Evolutionary conservation across 2,888 invertebrate genomes (phyloP), one percentile per base, ranked within the genome.

Genomic region (Campoplex nolae): DNA sequence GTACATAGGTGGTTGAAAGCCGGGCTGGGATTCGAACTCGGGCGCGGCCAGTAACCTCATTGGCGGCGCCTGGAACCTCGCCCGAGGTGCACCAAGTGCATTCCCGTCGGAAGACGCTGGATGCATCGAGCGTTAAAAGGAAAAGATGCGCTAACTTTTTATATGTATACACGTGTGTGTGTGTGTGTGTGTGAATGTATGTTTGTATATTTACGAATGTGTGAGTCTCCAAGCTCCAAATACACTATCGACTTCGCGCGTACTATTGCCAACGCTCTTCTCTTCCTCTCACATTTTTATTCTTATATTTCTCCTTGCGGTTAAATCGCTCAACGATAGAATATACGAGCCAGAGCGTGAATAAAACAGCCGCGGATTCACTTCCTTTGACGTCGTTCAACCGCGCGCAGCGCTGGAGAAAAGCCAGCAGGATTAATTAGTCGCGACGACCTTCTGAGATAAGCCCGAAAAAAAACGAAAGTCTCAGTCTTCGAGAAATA

Each of bases 31-130:
- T 88, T 88, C 89, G 88, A 89, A 86, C 88, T 88, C 89, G 86
- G 85, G 88, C 77, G 87, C 88, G 90, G 90, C 88, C 90, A 90
- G 83, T 89, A 88, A 90, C 90, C 89, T 88, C 89, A 88, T 88
- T 89, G 90, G 90, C 89, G 90, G 90, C 88, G 88, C 88, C 89
- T 88, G 88, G 84, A 89, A 88, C 89, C 88, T 89, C 88, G 88
- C 89, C 88, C 88, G 84, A 88, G 88, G 77, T 88, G 80, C 83
- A 84, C 89, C 89, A 89, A 85, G 89, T 89, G 88, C 88, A 89
- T 88, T 86, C 88, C 84, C 88, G 82, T 88, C 84, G 79, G 87
- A 35, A 83, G 73, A 88, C 73, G 79, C 54, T 56, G 67, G 73
- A 67, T 23, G 73, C 65, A 73, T 28, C n/a, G 74, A 38, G 42